phyloP scores from a whole-genome alignment of 2,888 invertebrate species.

The Leptinotarsa rubiginosa region DNA sequence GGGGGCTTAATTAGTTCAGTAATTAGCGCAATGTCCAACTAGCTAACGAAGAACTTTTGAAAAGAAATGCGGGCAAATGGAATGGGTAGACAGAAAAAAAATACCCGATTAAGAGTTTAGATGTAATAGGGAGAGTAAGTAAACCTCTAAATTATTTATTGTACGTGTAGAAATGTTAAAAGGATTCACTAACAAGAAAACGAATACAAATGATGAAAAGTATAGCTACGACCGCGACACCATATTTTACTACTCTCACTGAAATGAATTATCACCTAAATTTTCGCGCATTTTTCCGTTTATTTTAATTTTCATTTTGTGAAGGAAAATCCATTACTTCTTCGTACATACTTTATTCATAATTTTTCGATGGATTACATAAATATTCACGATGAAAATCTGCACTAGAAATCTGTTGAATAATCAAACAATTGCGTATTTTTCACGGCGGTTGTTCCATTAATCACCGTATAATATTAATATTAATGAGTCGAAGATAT shows the following conservation, averaged over 20 bases:
- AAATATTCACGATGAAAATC: conserved; percentile 26
- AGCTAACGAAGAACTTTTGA: conserved; percentile 2
- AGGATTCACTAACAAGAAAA: too few species aligned
- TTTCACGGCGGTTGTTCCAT: conserved; percentile 16
- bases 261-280: too few species aligned
- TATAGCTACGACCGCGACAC: too few species aligned
- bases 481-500: conserved; percentile 21
- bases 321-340: background rate
- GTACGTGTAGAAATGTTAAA: too few species aligned
- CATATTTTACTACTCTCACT: too few species aligned
- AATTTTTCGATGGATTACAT: background rate
- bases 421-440: conserved; percentile 27
- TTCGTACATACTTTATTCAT: background rate
- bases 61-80: background rate
- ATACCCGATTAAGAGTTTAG: background rate
- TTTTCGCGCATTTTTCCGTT: background rate
- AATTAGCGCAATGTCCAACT: background rate
- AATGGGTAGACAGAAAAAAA: background rate
- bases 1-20: conserved; percentile 10
- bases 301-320: background rate
- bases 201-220: too few species aligned
- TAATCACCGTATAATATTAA: conserved; percentile 13
- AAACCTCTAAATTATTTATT: background rate
- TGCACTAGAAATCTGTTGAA: conserved; percentile 26
- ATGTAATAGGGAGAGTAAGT: background rate